phyloP scores from a whole-genome alignment of 2,797 vertebrate genomes.

The Borostomias antarcticus region DNA sequence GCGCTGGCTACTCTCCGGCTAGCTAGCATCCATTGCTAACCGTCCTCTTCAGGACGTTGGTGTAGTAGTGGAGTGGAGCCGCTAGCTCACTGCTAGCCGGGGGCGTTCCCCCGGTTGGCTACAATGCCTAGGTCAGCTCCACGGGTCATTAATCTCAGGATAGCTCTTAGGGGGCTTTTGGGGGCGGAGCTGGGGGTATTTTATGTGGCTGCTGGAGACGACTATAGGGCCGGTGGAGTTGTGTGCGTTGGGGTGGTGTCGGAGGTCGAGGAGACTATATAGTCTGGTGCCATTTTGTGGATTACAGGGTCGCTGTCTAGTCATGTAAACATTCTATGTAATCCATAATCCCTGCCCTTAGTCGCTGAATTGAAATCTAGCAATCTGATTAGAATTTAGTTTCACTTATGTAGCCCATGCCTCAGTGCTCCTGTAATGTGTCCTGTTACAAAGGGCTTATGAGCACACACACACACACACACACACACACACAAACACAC shows the following conservation, averaged over 20 bases:
- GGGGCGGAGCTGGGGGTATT: background rate
- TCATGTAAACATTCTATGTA: conserved; percentile 45
- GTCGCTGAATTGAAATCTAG: conserved; percentile 54
- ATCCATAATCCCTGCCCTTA: conserved; percentile 45
- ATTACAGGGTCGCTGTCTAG: conserved; percentile 43
- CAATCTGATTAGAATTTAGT: conserved; percentile 54
- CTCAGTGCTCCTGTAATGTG: conserved; percentile 27
- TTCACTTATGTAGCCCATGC: conserved; percentile 22
- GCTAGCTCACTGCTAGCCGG: conserved; percentile 10
- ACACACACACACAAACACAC: background rate
- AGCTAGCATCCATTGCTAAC: conserved; percentile 32
- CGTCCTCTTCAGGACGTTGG: conserved; percentile 44
- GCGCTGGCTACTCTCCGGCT: conserved; percentile 26
- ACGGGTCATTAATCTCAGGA: conserved; percentile 39
- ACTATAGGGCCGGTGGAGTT: background rate
- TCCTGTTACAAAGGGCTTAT: conserved; percentile 30
- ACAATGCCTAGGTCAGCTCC: conserved; percentile 34
- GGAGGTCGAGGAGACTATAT: background rate
- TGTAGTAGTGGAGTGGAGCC: conserved; percentile 9
- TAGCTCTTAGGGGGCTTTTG: background rate
- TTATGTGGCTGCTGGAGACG: background rate
- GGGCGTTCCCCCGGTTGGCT: conserved; percentile 28
- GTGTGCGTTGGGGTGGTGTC: background rate
- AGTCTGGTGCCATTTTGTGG: conserved; percentile 6
- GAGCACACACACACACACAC: background rate